Conservation (phyloP, 1,140 invertebrate species). For the Goniozus legneri region DNA sequence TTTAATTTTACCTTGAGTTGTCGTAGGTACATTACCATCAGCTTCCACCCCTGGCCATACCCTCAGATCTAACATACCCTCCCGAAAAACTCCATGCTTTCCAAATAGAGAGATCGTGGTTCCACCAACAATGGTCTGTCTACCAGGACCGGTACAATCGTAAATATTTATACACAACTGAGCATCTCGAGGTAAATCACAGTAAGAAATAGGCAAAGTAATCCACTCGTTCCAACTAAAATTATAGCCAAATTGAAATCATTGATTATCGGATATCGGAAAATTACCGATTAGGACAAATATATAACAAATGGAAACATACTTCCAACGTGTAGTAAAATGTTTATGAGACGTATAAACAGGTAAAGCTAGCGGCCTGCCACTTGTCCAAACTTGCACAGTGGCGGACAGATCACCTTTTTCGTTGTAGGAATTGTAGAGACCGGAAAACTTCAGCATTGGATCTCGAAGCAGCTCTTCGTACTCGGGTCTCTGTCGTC, state of each 20-base stretch:
- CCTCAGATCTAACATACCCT: constrained; percentile 77
- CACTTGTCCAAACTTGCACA: constrained; percentile 83
- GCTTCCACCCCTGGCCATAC: constrained; percentile 80
- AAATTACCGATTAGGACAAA: too few species aligned
- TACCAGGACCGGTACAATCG: constrained; percentile 84
- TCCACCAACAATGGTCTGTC: constrained; percentile 80
- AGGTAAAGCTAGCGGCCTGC: constrained; percentile 79
- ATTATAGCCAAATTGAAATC: constrained; percentile 10
- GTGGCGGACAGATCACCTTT: constrained; percentile 82
- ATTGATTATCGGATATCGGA: constrained; percentile 1
- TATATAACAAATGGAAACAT: too few species aligned
- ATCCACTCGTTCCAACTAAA: constrained; percentile 98
- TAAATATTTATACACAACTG: constrained; percentile 89
- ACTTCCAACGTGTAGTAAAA: constrained; percentile 91
- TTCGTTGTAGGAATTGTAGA: constrained; percentile 72
- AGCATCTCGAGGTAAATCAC: constrained; percentile 87
- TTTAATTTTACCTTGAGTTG: constrained; percentile 81
- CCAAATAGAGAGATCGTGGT: constrained; percentile 90
- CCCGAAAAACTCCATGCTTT: constrained; percentile 84
- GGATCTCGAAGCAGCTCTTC: constrained; percentile 84
- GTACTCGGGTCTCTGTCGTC: constrained; percentile 79
- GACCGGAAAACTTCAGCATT: constrained; percentile 85
- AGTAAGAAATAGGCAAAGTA: constrained; percentile 84
- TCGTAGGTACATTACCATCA: constrained; percentile 64
- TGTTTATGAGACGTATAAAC: constrained; percentile 91